Conservation (phyloP, 2,888 invertebrate species). For the Heliconius erato region DNA sequence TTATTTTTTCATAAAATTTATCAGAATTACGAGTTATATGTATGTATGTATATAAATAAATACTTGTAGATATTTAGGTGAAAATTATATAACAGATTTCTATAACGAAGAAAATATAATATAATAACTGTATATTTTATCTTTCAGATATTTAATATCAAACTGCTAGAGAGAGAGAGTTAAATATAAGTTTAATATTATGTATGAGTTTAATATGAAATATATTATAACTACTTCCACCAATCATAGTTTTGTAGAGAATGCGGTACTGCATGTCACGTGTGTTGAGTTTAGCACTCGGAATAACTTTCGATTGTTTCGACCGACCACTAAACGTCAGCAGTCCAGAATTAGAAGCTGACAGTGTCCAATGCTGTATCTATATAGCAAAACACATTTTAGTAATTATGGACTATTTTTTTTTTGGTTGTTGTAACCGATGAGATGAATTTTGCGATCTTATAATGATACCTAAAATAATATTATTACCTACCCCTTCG, state of each 20-base stretch:
- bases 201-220: conserved; percentile 4
- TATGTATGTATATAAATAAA: too few relatives aligned
- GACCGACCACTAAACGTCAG: conserved; percentile 74
- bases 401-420: conserved; percentile 41
- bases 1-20: too few relatives aligned
- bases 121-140: too few relatives aligned
- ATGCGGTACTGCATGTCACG: conserved; percentile 75
- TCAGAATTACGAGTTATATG: too few relatives aligned
- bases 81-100: too few relatives aligned
- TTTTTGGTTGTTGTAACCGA: background rate
- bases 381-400: conserved; percentile 62
- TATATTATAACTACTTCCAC: conserved; percentile 58
- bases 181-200: conserved; percentile 4
- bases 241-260: conserved; percentile 68
- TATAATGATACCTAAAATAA: background rate
- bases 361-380: conserved; percentile 68
- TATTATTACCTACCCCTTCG: too few relatives aligned
- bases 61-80: too few relatives aligned
- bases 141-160: background rate
- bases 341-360: conserved; percentile 76
- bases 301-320: conserved; percentile 84
- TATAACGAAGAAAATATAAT: too few relatives aligned
- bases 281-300: conserved; percentile 75
- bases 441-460: background rate
- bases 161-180: background rate